These are phyloP conservation scores for Cottoperca gobio DNA, from an alignment of 2,797 vertebrate genomes.

Conservation along the genomic window DNA sequence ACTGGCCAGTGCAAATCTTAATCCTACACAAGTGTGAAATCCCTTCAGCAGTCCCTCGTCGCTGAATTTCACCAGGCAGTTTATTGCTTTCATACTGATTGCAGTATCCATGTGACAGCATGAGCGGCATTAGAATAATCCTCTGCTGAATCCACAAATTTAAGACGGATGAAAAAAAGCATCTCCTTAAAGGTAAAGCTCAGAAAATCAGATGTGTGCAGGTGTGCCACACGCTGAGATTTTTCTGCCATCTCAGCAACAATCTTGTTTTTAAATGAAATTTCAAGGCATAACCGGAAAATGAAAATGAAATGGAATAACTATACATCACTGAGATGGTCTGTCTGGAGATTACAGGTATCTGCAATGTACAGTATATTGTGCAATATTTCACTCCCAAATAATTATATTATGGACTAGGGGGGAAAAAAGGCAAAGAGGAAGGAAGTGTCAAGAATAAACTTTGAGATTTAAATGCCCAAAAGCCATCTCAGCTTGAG, in stretches of 20 bases:
- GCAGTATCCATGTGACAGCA: constrained; percentile 67
- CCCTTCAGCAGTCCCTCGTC: constrained; percentile 48
- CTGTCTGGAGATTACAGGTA: constrained; percentile 34
- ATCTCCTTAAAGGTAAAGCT: constrained; percentile 48
- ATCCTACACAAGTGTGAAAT: constrained; percentile 56
- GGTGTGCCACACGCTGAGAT: constrained; percentile 9
- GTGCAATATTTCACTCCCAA: constrained; percentile 38
- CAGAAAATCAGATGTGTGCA: constrained; percentile 21
- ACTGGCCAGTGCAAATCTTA: constrained; percentile 42
- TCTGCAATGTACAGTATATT: constrained; percentile 28
- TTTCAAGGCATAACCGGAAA: constrained; percentile 21
- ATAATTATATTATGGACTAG: constrained; percentile 29
- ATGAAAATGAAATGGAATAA: constrained; percentile 9
- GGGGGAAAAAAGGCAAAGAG: constrained; percentile 34
- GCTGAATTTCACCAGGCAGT: constrained; percentile 40
- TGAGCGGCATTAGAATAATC: constrained; percentile 72
- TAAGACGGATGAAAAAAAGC: constrained; percentile 37
- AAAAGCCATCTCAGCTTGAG: constrained; percentile 57
- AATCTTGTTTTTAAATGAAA: constrained; percentile 22
- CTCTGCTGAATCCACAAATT: constrained; percentile 68
- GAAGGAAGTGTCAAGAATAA: constrained; percentile 48
- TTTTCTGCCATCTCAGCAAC: constrained; percentile 22
- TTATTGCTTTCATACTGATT: constrained; percentile 34
- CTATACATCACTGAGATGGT: constrained; percentile 4
- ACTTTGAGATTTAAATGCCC: constrained; percentile 59